Conservation (phyloP, 2,113 vertebrate genomes). For the Archilochus colubris region DNA sequence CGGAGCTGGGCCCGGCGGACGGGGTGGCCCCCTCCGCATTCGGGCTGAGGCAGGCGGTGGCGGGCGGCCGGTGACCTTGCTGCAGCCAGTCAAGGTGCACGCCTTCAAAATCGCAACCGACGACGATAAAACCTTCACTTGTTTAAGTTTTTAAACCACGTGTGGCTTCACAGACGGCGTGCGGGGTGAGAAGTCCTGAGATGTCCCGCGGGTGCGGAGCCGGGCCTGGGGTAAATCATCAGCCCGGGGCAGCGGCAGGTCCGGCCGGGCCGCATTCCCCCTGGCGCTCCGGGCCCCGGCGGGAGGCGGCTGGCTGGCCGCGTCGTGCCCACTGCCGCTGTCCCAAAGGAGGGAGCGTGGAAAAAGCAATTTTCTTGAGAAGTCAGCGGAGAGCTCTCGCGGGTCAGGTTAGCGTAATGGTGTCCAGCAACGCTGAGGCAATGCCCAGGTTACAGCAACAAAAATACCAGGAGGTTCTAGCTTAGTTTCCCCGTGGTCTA, state of each 20-base stretch:
- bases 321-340: accelerated
- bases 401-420: accelerated
- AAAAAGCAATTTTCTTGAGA: background rate
- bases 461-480: background rate
- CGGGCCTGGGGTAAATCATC: background rate
- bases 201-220: background rate
- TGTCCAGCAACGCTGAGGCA: accelerated
- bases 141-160: background rate
- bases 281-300: background rate
- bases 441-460: background rate
- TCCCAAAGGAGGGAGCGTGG: background rate
- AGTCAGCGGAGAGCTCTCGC: background rate
- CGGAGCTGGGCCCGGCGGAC: background rate
- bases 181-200: background rate
- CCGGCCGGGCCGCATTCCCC: conserved; percentile 15
- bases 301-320: background rate
- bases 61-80: background rate
- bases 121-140: background rate
- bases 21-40: no score
- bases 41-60: background rate
- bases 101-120: no score
- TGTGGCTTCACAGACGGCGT: background rate
- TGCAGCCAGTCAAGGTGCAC: background rate
- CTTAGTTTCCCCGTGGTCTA: background rate
- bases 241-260: background rate